phyloP scores from a whole-genome alignment of 1,140 invertebrate species.

The Portunus trituberculatus region DNA sequence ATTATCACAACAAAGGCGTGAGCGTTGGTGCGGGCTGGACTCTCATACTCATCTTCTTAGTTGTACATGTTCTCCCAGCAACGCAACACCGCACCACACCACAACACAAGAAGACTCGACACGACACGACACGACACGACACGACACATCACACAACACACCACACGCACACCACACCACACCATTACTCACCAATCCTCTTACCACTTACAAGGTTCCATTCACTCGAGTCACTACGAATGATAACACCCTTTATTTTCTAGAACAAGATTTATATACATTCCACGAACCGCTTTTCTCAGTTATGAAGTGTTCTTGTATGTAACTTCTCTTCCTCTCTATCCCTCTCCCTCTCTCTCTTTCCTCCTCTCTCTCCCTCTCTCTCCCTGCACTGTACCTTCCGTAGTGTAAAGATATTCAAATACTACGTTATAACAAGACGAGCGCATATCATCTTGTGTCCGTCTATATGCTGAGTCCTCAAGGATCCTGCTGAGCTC shows the following conservation, averaged over 20 bases:
- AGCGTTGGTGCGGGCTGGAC: not conserved
- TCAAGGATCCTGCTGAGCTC: not conserved
- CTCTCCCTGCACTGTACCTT: not conserved
- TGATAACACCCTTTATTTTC: not conserved
- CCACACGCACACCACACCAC: not conserved
- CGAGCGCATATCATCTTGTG: not conserved
- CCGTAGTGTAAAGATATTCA: not conserved
- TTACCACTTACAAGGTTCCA: not conserved
- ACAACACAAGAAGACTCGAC: slow-evolving; percentile 1
- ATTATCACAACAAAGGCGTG: too few species aligned
- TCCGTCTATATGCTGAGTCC: not conserved
- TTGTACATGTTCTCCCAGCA: not conserved
- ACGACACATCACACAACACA: too few species aligned
- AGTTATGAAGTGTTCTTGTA: not conserved
- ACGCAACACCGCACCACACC: slow-evolving; percentile 33
- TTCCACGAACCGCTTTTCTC: not conserved
- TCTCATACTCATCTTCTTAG: not conserved
- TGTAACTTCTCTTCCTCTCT: not conserved
- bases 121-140: too few species aligned
- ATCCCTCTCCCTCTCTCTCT: not conserved
- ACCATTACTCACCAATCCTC: not conserved
- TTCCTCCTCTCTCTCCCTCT: not conserved
- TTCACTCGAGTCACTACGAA: not conserved
- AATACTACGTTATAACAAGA: slow-evolving; percentile 1
- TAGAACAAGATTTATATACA: not conserved